These are phyloP conservation scores for Halisarca cf. caerulea DNA, from an alignment of 37 sponge, comb jelly and placozoan species.

Conservation along the genomic window DNA sequence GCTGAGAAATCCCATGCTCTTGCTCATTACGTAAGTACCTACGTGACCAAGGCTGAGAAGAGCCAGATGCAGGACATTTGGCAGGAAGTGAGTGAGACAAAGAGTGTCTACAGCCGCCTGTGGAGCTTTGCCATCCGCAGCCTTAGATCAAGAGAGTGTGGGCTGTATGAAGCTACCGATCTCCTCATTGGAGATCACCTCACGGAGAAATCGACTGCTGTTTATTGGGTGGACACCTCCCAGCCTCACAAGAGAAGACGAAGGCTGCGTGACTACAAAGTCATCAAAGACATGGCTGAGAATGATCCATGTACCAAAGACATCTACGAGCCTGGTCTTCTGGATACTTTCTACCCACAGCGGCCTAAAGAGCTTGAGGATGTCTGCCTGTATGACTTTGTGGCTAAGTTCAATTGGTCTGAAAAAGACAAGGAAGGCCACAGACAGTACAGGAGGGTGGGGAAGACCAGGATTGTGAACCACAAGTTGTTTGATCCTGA, in stretches of 20 bases:
- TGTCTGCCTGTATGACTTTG: slow-evolving; percentile 47
- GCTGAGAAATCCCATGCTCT: slow-evolving; percentile 54
- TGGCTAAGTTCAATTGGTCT: not conserved
- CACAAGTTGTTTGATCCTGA: slow-evolving; percentile 35
- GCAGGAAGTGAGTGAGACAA: slow-evolving; percentile 36
- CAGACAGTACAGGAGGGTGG: slow-evolving; percentile 1
- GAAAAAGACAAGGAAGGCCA: slow-evolving; percentile 5
- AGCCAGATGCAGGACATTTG: slow-evolving; percentile 52
- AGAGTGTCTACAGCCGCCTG: slow-evolving; percentile 28
- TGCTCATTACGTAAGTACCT: slow-evolving; percentile 52
- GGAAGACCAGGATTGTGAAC: slow-evolving; percentile 17
- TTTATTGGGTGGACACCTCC: slow-evolving; percentile 44
- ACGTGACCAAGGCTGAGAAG: slow-evolving; percentile 64
- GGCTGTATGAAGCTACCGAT: slow-evolving; percentile 57
- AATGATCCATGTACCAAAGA: slow-evolving; percentile 23
- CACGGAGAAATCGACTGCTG: slow-evolving; percentile 39
- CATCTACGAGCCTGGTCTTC: slow-evolving; percentile 31
- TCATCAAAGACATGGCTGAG: slow-evolving; percentile 30
- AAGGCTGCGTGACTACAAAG: slow-evolving; percentile 30
- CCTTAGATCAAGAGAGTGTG: slow-evolving; percentile 41
- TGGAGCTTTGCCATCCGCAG: slow-evolving; percentile 42
- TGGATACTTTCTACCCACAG: slow-evolving; percentile 36
- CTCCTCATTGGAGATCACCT: slow-evolving; percentile 52
- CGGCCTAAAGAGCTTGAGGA: slow-evolving; percentile 47
- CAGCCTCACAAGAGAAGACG: slow-evolving; percentile 38